Evolutionary conservation across 2,888 invertebrate genomes (phyloP).

Genomic region (Cerceris rybyensis): DNA sequence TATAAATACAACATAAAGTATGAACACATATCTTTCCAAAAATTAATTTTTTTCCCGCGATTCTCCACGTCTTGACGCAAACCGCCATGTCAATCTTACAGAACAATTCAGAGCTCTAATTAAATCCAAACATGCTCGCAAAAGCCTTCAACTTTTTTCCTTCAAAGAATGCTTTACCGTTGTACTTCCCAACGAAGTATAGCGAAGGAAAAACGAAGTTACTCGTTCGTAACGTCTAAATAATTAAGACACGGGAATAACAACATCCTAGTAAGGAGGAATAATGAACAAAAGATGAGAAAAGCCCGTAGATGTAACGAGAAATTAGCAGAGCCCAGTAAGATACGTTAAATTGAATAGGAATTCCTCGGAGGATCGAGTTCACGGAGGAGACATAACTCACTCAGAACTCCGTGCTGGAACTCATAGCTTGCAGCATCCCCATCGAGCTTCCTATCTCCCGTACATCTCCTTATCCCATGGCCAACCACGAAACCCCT

Average conservation of each 20-base stretch:
- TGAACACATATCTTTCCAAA: too few relatives aligned
- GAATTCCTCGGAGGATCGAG: constrained; percentile 63
- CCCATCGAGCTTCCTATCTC: constrained; percentile 30
- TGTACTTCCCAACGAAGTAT: too few relatives aligned
- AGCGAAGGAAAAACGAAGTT: too few relatives aligned
- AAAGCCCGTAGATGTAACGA: constrained; percentile 40
- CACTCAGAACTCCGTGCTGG: constrained; percentile 50
- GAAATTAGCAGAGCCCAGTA: constrained; percentile 46
- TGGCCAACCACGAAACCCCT: constrained; percentile 18
- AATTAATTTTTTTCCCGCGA: too few relatives aligned
- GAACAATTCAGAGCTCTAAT: too few relatives aligned
- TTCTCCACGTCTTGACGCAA: too few relatives aligned
- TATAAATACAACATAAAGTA: too few relatives aligned
- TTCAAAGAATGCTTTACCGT: too few relatives aligned
- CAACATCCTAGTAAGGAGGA: neutral
- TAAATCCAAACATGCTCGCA: too few relatives aligned
- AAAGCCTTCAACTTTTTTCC: too few relatives aligned
- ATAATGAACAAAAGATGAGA: constrained; percentile 4
- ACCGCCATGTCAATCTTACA: too few relatives aligned
- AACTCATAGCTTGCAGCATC: constrained; percentile 48
- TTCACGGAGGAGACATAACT: constrained; percentile 67
- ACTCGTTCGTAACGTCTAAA: neutral
- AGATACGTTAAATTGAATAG: constrained; percentile 68
- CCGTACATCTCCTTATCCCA: constrained; percentile 5
- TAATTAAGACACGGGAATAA: neutral